Evolutionary conservation across 2,113 vertebrate species (phyloP).

Genomic region (Zosterops japonicus): DNA sequence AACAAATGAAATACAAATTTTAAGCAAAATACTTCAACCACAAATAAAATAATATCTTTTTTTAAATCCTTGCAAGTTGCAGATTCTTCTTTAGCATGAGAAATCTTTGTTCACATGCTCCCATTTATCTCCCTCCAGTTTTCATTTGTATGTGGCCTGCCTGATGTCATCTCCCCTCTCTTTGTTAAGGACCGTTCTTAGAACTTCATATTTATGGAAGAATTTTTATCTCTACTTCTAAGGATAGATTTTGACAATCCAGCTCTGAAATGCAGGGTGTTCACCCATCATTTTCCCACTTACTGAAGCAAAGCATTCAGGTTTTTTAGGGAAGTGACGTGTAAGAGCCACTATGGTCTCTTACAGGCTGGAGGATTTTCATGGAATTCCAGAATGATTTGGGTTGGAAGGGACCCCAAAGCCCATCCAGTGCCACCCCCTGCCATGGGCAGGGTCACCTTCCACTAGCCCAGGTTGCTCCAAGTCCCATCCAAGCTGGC

Average conservation of each 20-base stretch:
- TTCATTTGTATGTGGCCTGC: background rate
- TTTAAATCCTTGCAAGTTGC: background rate
- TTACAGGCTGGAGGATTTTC: background rate
- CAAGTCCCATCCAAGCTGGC: accelerated
- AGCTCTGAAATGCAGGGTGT: background rate
- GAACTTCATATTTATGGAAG: background rate
- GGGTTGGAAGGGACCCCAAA: background rate
- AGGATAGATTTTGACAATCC: background rate
- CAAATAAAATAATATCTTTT: background rate
- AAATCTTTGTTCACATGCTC: background rate
- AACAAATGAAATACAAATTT: background rate
- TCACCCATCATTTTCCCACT: background rate
- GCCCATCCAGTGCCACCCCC: background rate
- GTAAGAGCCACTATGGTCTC: background rate
- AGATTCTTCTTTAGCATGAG: background rate
- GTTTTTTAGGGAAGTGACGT: background rate
- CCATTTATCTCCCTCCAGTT: background rate
- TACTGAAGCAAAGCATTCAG: background rate
- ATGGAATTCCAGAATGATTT: background rate
- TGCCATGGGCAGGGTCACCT: background rate
- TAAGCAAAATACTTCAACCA: background rate
- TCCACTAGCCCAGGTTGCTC: accelerated
- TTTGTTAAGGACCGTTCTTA: background rate
- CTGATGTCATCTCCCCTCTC: background rate
- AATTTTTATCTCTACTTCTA: background rate